Conservation (phyloP, 2,888 invertebrate species). For the Tetragnatha montana region DNA sequence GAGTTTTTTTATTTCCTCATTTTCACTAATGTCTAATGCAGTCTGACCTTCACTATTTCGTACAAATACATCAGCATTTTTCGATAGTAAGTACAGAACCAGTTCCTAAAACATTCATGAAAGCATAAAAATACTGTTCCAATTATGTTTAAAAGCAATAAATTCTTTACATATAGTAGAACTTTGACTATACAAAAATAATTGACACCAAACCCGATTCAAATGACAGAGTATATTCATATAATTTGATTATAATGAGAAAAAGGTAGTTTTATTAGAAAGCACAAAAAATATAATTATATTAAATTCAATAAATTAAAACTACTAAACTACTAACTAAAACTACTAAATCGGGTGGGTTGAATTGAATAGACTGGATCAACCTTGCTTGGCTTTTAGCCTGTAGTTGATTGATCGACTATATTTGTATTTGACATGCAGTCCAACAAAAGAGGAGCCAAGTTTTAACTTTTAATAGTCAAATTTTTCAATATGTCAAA, state of each 20-base stretch:
- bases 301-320: too few species aligned
- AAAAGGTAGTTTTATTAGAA: not conserved
- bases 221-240: not conserved
- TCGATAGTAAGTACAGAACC: constrained; percentile 80
- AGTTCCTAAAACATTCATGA: constrained; percentile 78
- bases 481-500: too few species aligned
- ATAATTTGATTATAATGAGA: not conserved
- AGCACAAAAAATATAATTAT: too few species aligned
- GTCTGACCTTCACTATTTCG: constrained; percentile 82
- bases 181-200: not conserved
- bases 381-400: too few species aligned
- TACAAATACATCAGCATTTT: constrained; percentile 81
- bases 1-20: constrained; percentile 79
- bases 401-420: too few species aligned
- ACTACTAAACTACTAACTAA: too few species aligned
- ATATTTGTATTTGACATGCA: too few species aligned
- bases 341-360: too few species aligned
- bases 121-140: not conserved
- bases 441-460: too few species aligned
- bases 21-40: constrained; percentile 80
- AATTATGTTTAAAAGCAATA: not conserved
- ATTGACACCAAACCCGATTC: not conserved
- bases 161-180: not conserved
- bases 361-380: too few species aligned
- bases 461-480: too few species aligned